Percentiles rank a stretch among this genome's conserved stretches.
phyloP scores from a whole-genome alignment of 2,113 vertebrate genomes.

The Clarias macrocephalus region DNA sequence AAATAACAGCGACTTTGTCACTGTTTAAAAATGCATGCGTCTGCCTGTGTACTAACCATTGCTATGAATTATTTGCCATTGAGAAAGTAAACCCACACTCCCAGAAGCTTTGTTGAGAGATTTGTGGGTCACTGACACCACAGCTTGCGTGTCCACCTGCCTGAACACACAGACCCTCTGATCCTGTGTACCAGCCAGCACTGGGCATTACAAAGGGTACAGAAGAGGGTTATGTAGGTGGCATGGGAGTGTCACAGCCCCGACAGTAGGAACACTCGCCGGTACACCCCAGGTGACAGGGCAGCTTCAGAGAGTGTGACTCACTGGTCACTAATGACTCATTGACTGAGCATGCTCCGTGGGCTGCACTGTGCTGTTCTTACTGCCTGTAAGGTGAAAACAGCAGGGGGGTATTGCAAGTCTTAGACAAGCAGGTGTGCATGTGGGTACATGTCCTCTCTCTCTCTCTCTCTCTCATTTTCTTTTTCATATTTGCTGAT shows the following conservation, averaged over 20 bases:
- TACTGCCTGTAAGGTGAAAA: slow-evolving; percentile 4
- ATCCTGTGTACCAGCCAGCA: not conserved
- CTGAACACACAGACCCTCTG: not conserved
- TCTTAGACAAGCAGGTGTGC: slow-evolving; percentile 37
- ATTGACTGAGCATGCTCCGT: slow-evolving; percentile 68
- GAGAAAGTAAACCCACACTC: not conserved
- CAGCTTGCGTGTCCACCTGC: not conserved
- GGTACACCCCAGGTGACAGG: slow-evolving; percentile 58
- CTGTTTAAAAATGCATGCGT: not conserved
- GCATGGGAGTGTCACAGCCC: slow-evolving; percentile 40
- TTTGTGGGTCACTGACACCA: not conserved
- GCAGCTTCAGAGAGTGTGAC: slow-evolving; percentile 61
- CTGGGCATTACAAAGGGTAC: not conserved
- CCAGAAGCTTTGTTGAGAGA: not conserved
- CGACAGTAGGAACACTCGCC: slow-evolving; percentile 14
- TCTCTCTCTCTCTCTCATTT: not conserved
- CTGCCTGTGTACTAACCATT: not conserved
- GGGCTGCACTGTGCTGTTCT: slow-evolving; percentile 53
- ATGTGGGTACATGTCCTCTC: not conserved
- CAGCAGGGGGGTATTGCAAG: slow-evolving; percentile 15
- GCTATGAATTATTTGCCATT: not conserved
- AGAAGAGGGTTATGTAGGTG: slow-evolving; percentile 1
- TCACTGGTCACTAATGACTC: slow-evolving; percentile 62
- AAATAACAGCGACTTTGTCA: not conserved
- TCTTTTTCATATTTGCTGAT: not conserved